Evolutionary conservation across 2,113 vertebrate genomes (phyloP).

Genomic region (Lagopus leucura): DNA sequence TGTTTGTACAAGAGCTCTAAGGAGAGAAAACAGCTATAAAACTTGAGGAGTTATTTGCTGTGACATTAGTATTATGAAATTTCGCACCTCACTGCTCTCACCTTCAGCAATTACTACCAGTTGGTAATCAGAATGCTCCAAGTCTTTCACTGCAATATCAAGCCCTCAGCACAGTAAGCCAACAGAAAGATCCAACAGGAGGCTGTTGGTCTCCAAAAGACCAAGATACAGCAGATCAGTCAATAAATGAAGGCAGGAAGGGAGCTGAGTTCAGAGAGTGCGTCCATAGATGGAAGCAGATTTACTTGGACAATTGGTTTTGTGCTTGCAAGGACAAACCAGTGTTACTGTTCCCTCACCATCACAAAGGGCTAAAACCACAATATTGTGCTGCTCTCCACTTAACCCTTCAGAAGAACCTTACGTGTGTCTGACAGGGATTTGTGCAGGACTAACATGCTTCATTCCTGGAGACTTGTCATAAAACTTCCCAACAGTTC

Average conservation of each 20-base stretch:
- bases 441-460: fast-evolving
- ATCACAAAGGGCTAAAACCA: background rate
- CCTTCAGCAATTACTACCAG: background rate
- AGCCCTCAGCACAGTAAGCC: background rate
- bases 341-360: too few relatives aligned
- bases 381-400: background rate
- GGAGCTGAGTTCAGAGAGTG: background rate
- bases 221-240: background rate
- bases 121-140: background rate
- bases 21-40: background rate
- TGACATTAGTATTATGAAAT: background rate
- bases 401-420: background rate
- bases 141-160: background rate
- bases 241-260: background rate
- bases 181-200: background rate
- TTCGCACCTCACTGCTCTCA: background rate
- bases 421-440: background rate
- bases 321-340: background rate
- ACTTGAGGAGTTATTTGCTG: background rate
- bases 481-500: background rate
- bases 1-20: background rate
- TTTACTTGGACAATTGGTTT: background rate
- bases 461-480: background rate
- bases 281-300: background rate
- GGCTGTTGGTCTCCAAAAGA: background rate